Conservation (phyloP, 2,113 vertebrate species). For the Corythornis vintsioides region DNA sequence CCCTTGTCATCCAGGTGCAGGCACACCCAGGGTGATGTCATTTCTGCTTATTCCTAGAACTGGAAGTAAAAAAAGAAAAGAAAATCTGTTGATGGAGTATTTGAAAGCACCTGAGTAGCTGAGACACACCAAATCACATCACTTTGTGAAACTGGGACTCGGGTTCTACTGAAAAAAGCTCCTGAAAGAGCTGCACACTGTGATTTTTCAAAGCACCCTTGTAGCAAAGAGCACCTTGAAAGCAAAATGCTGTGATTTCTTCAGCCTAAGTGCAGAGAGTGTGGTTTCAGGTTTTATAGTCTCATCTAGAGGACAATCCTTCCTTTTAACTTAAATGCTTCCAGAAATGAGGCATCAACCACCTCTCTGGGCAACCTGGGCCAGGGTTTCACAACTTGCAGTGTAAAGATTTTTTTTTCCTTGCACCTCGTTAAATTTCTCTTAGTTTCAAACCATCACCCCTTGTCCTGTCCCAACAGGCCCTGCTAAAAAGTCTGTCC, state of each 20-base stretch:
- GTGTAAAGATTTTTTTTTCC: neutral
- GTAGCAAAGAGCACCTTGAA: neutral
- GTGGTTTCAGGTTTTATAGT: neutral
- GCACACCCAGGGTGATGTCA: too few relatives aligned
- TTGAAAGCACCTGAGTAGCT: neutral
- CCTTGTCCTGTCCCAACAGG: neutral
- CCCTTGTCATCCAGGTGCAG: neutral
- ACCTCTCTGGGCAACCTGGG: neutral
- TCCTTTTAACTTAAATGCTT: neutral
- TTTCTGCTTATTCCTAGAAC: neutral
- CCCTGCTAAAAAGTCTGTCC: neutral
- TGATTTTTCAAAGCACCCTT: neutral
- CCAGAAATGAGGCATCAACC: neutral
- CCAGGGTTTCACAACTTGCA: neutral
- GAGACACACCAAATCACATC: fast-evolving
- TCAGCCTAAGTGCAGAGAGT: fast-evolving
- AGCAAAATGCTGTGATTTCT: neutral
- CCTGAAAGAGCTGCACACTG: neutral
- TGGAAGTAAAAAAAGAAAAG: neutral
- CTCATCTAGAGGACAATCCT: neutral
- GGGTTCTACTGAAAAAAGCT: too few relatives aligned
- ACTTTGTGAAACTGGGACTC: neutral
- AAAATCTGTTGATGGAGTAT: neutral
- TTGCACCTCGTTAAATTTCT: neutral
- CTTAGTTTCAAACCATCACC: neutral